Base-by-base conservation (phyloP, 2,113 vertebrate genomes). In the Alexandromys fortis region DNA sequence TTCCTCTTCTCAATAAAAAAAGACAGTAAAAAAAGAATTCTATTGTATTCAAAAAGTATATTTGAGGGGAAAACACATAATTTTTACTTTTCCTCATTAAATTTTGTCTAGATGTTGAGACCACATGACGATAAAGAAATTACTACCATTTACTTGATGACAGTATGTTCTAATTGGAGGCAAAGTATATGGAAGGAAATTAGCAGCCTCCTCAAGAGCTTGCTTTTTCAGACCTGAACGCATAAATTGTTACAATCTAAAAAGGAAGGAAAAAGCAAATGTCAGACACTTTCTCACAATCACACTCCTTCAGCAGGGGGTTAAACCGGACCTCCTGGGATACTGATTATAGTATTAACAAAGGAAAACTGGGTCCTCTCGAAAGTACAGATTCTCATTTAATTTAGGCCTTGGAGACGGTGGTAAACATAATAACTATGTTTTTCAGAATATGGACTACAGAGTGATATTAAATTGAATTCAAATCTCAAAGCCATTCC, bases 301-400 rank as follows among this genome's bases (percentile, higher is more conserved):
- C 65, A 65, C 42, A 86, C 45, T 78, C 17, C 24, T 94, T 16
- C 75, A 73, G 67, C 42, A 86, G 58, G 35, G 30, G 33, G 45
- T 38, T 90, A 26, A 90, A 92, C 17, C 26, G 81, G 87, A 96
- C 86, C 38, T 90, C 68, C 72, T n/a, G 67, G 19, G 47, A 47
- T 52, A 35, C 67, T 81, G 75, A 96, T 94, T 92, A 92, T 9
- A 94, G 70, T 75, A 95, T 93, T 95, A 89, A 72, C 47, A 79
- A 61, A 90, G 68, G 30, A 90, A 75, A 94, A 79, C n/a, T 86
- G n/a, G 13, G 19, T 81, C 47, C 49, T 92, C 33, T 90, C 47
- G 78, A 75, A 90, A 79, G 33, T 22, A 81, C 21, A 42, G 26
- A 90, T 81, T 86, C 73, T 9, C n/a, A 58, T 47, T 94, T 96